Conservation (phyloP, 2,113 vertebrate species). For the Lycaon pictus region DNA sequence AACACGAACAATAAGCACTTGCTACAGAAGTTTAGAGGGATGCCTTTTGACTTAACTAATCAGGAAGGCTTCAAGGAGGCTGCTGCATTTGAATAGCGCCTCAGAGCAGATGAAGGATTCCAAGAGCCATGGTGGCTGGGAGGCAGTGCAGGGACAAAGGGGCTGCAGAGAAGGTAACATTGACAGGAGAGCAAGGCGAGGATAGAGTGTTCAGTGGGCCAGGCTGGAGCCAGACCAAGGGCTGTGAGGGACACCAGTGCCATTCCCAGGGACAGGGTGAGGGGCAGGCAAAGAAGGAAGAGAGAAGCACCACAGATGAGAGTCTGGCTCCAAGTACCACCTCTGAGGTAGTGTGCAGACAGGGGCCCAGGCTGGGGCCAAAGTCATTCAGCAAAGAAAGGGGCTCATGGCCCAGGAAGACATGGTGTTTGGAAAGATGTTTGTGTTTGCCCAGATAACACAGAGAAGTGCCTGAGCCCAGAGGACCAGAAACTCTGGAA, state of each 20-base stretch:
- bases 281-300: background rate
- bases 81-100: background rate
- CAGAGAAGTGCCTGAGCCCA: no score
- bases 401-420: background rate
- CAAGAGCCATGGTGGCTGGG: background rate
- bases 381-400: background rate
- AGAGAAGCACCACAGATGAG: background rate
- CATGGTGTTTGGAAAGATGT: background rate
- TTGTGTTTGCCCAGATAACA: background rate
- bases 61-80: background rate
- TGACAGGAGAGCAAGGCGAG: rapidly evolving
- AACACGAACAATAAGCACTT: background rate
- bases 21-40: background rate
- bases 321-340: background rate
- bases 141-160: background rate
- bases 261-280: background rate
- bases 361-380: background rate
- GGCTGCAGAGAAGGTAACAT: background rate
- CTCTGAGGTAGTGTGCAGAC: background rate
- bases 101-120: background rate
- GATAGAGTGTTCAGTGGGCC: background rate
- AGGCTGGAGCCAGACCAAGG: background rate
- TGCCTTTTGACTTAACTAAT: background rate
- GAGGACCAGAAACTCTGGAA: background rate
- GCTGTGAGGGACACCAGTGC: background rate